Evolutionary conservation across 2,888 invertebrate genomes (phyloP).

Genomic region (Didymodactylos carnosus): DNA sequence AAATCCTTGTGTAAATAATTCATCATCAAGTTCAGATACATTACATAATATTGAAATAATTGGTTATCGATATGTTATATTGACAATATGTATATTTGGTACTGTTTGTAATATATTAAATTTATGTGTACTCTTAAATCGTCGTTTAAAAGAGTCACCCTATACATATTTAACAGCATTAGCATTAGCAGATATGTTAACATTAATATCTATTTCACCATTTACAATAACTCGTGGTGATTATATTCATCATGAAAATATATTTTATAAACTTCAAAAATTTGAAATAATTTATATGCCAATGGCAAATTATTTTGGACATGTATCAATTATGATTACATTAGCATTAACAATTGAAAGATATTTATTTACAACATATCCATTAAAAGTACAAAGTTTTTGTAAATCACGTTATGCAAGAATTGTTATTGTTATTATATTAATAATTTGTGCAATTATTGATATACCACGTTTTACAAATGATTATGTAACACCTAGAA

Average conservation of each 20-base stretch:
- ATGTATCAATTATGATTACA: conserved; percentile 25
- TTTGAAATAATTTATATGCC: conserved; percentile 23
- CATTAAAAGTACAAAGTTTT: conserved; percentile 24
- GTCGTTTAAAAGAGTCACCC: conserved; percentile 25
- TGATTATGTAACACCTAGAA: neutral
- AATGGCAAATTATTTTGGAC: conserved; percentile 23
- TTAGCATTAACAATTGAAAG: conserved; percentile 27
- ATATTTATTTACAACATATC: conserved; percentile 23
- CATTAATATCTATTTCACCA: conserved; percentile 17
- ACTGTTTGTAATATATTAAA: conserved; percentile 27
- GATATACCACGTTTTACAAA: conserved; percentile 22
- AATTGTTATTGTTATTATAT: conserved; percentile 19
- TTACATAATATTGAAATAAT: neutral
- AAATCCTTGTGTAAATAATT: neutral
- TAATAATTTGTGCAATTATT: conserved; percentile 20
- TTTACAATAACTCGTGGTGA: conserved; percentile 20
- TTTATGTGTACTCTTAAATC: conserved; percentile 22
- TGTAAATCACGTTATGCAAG: conserved; percentile 24
- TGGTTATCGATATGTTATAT: conserved; percentile 22
- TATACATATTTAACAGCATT: conserved; percentile 27
- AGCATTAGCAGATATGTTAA: conserved; percentile 23
- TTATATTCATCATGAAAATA: conserved; percentile 8
- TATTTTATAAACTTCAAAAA: conserved; percentile 19
- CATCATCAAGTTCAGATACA: neutral
- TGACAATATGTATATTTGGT: conserved; percentile 25